phyloP scores from a whole-genome alignment of 2,888 invertebrate species.

The Dorcus hopei region DNA sequence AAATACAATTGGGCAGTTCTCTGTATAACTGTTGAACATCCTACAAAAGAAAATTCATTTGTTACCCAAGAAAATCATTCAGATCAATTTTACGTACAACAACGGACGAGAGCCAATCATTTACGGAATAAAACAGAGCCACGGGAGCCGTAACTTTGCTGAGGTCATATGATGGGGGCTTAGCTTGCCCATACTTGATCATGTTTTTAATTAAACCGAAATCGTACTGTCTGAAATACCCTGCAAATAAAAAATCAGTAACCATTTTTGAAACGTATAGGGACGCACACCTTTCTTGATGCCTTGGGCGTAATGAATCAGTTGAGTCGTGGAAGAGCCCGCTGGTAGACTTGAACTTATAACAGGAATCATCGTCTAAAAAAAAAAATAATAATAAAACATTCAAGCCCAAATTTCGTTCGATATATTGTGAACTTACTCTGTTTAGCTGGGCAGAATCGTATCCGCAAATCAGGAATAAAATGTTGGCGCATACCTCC shows the following conservation, averaged over 20 bases:
- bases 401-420: not conserved
- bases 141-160: conserved; percentile 51
- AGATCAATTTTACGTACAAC: conserved; percentile 2
- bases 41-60: conserved; percentile 29
- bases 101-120: conserved; percentile 62
- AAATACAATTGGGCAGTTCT: conserved; percentile 48
- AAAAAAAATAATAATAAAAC: not conserved
- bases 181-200: conserved; percentile 36
- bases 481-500: conserved; percentile 61
- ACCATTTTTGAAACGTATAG: too few species aligned
- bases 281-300: conserved; percentile 5
- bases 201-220: conserved; percentile 46
- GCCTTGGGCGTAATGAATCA: conserved; percentile 28
- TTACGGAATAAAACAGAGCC: conserved; percentile 56
- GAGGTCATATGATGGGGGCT: conserved; percentile 50
- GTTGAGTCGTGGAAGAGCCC: conserved; percentile 26
- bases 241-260: conserved; percentile 10
- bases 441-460: conserved; percentile 56
- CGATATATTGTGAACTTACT: conserved; percentile 39
- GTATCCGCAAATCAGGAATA: conserved; percentile 65
- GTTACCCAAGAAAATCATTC: not conserved
- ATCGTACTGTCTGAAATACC: conserved; percentile 58
- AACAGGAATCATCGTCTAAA: conserved; percentile 27
- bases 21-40: conserved; percentile 56
- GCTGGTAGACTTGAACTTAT: conserved; percentile 28